phyloP scores from a whole-genome alignment of 2,797 vertebrate species.

The Schizothorax lantsangensis region DNA sequence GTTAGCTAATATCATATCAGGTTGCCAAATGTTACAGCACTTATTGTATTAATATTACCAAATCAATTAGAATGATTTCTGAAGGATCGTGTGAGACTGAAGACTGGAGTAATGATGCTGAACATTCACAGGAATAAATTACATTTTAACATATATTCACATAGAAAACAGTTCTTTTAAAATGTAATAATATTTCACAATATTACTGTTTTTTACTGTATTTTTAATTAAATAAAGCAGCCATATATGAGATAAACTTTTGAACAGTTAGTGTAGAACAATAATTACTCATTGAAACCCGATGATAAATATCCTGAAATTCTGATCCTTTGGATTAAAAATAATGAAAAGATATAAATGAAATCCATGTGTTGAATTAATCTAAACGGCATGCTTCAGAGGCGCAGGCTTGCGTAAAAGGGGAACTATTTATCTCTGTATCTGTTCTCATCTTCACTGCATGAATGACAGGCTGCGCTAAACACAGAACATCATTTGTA shows the following conservation, averaged over 20 bases:
- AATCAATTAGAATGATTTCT: background rate
- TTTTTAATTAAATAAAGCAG: background rate
- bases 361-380: constrained; percentile 21
- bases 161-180: background rate
- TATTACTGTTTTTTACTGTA: background rate
- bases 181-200: background rate
- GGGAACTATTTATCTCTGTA: constrained; percentile 67
- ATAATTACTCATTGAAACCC: background rate
- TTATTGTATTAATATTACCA: background rate
- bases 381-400: background rate
- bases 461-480: constrained; percentile 80
- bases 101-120: background rate
- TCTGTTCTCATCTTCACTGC: constrained; percentile 66
- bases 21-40: background rate
- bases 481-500: constrained; percentile 85
- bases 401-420: constrained; percentile 57
- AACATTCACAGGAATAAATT: background rate
- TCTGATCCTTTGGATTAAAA: background rate
- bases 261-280: background rate
- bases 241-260: too few relatives aligned
- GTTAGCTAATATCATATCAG: background rate
- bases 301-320: background rate
- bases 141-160: background rate
- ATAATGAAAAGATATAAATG: constrained; percentile 6
- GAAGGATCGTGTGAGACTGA: background rate